Percentiles rank a stretch among this genome's conserved stretches.
These are phyloP conservation scores for Stigmatopora nigra DNA, from an alignment of 2,113 vertebrate genomes.

Conservation along the genomic window DNA sequence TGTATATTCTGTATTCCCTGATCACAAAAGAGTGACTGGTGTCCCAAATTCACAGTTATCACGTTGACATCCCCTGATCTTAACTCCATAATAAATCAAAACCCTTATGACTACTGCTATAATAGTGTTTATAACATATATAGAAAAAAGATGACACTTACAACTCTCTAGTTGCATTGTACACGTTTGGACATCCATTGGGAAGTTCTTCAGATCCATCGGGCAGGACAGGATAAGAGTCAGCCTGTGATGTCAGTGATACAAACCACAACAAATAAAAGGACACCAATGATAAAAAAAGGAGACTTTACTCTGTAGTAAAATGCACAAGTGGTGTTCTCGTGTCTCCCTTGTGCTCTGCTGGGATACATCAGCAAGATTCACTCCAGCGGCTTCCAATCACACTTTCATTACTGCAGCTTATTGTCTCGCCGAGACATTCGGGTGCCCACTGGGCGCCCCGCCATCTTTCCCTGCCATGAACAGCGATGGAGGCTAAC, in stretches of 20 bases:
- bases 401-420: constrained; percentile 64
- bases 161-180: constrained; percentile 98
- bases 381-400: constrained; percentile 64
- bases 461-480: constrained; percentile 34
- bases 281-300: neutral
- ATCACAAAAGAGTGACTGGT: too few relatives aligned
- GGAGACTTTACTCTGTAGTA: neutral
- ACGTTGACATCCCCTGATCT: too few relatives aligned
- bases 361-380: constrained; percentile 43
- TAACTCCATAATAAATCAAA: too few relatives aligned
- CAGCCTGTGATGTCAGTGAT: constrained; percentile 65
- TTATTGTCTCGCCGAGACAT: constrained; percentile 60
- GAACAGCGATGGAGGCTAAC: constrained; percentile 42
- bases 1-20: too few relatives aligned
- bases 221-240: constrained; percentile 96
- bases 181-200: constrained; percentile 97
- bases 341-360: constrained; percentile 21
- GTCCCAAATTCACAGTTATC: too few relatives aligned
- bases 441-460: constrained; percentile 30
- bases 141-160: constrained; percentile 62
- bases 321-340: constrained; percentile 11
- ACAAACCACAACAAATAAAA: neutral
- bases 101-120: neutral
- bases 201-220: constrained; percentile 99
- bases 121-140: neutral